Percentiles rank a stretch among this genome's conserved stretches.
These are phyloP conservation scores for Leucoraja erinaceus DNA, from an alignment of 2,113 vertebrate species.

Conservation along the genomic window DNA sequence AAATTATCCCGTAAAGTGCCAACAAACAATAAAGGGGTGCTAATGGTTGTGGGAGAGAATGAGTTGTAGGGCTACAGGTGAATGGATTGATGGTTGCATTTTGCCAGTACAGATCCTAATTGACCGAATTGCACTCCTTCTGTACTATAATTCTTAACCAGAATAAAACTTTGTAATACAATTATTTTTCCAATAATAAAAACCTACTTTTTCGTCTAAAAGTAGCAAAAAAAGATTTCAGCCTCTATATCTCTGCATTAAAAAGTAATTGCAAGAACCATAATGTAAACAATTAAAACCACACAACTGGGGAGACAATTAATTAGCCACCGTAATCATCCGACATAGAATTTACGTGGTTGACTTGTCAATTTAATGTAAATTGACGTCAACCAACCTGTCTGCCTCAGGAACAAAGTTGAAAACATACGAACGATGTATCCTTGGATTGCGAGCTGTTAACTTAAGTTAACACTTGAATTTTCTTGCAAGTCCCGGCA, in stretches of 20 bases:
- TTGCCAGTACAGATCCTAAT: too few relatives aligned
- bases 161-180: too few relatives aligned
- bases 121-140: too few relatives aligned
- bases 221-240: not conserved
- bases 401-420: not conserved
- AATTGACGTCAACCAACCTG: not conserved
- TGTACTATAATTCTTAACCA: too few relatives aligned
- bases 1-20: too few relatives aligned
- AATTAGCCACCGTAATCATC: not conserved
- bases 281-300: conserved; percentile 9
- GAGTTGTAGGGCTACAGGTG: too few relatives aligned
- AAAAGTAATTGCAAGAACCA: not conserved
- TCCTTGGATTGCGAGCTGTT: too few relatives aligned
- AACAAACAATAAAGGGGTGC: too few relatives aligned
- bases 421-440: too few relatives aligned
- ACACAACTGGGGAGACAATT: not conserved
- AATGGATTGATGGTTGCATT: too few relatives aligned
- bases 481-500: not conserved
- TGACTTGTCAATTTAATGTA: not conserved
- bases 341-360: not conserved
- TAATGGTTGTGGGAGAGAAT: too few relatives aligned
- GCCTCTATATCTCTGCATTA: not conserved
- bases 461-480: not conserved
- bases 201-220: not conserved
- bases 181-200: too few relatives aligned